Percentiles rank a stretch among this genome's conserved stretches.
phyloP scores from a whole-genome alignment of 2,888 invertebrate species.

The Erannis defoliaria region DNA sequence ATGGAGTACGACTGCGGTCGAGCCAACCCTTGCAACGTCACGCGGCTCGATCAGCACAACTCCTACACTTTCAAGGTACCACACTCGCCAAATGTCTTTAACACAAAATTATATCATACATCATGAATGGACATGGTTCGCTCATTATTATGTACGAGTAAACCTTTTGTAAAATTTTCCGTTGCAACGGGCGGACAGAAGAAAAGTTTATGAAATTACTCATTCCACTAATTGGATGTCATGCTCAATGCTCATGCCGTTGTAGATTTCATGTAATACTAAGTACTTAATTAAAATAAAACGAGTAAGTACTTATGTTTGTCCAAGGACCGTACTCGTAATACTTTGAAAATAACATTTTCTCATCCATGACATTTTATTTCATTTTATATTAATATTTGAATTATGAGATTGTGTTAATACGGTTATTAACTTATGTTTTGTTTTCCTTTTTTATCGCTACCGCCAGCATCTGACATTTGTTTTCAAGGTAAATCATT shows the following conservation, averaged over 20 bases:
- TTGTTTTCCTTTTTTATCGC: conserved; percentile 76
- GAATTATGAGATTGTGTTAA: conserved; percentile 32
- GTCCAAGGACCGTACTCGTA: background rate
- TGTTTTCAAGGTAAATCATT: conserved; percentile 81
- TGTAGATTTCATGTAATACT: background rate
- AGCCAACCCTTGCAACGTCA: conserved; percentile 95
- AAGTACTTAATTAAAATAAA: background rate
- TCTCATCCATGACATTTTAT: conserved; percentile 27
- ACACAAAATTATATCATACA: no score
- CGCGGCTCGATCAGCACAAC: conserved; percentile 94
- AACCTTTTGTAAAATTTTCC: background rate
- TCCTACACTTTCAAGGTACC: conserved; percentile 94
- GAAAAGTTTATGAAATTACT: conserved; percentile 5
- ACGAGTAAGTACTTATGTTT: background rate
- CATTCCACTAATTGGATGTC: conserved; percentile 3
- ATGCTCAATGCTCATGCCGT: background rate
- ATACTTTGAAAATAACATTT: conserved; percentile 1
- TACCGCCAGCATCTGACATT: conserved; percentile 84
- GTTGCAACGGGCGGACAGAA: background rate
- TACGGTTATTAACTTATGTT: conserved; percentile 60
- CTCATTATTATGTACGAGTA: background rate
- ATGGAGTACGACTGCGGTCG: conserved; percentile 94
- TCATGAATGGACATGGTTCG: no score
- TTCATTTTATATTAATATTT: conserved; percentile 15
- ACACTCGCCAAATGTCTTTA: background rate